Evolutionary conservation across 2,113 vertebrate genomes (phyloP), one percentile per base, ranked within the genome.

Genomic region (Sander lucioperca): DNA sequence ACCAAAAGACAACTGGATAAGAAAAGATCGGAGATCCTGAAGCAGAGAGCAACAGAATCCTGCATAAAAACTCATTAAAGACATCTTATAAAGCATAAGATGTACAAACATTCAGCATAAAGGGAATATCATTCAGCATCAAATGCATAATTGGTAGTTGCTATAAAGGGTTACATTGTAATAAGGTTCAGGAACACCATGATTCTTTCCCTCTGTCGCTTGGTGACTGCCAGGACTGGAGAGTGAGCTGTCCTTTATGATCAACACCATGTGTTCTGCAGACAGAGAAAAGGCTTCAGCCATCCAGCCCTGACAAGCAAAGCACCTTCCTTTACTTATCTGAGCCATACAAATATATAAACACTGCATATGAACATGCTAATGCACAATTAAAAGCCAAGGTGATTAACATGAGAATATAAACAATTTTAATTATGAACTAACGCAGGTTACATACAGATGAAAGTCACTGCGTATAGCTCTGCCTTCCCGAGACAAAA

Each of bases 181-280:
- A 85, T 23, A 50, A n/a, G 79, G 69, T 86, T 87, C 66, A 91
- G 79, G 61, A 85, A 81, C 72, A 69, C 74, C 70, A 79, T 79
- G 70, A 93, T 86, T 86, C 72, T 74, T 87, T 90, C 87, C 74
- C 85, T 87, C 87, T 91, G 88, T 87, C 51, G 56, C 69, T 68
- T 87, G 70, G 64, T 86, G 86, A 66, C 62, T 89, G 90, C 83
- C 86, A 90, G 89, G 61, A 79, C 75, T 83, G 64, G 81, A 86
- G 79, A 79, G 74, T 56, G 88, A 89, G 84, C 77, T 80, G 84
- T 89, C 81, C 88, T 85, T 43, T 30, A 71, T 93, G 85, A 93
- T 91, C 70, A 89, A 91, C 84, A 89, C 86, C 92, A 93, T 92
- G 91, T 93, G 91, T 84, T 92, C 56, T 74, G 68, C 58, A 78